phyloP scores from a whole-genome alignment of 2,888 invertebrate species.

The Tetramorium bicarinatum region DNA sequence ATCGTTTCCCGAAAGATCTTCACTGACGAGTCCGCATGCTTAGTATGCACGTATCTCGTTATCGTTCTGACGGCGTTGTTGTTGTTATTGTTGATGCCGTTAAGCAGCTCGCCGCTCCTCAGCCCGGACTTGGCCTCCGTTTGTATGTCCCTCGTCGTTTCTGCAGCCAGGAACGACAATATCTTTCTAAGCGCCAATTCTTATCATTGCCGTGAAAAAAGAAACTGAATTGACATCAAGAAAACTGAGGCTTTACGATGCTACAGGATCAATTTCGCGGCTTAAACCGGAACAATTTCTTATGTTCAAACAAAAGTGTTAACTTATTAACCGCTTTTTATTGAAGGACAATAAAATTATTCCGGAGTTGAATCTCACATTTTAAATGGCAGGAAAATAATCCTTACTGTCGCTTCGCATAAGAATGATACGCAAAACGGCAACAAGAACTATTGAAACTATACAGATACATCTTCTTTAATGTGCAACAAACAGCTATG shows the following conservation, averaged over 20 bases:
- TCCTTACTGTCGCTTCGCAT: background rate
- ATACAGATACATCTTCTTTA: background rate
- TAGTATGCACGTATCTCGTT: constrained; percentile 86
- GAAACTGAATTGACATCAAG: constrained; percentile 10
- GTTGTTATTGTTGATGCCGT: constrained; percentile 75
- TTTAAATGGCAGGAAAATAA: background rate
- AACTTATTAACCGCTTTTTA: background rate
- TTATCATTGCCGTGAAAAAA: constrained; percentile 27
- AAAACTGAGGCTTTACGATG: constrained; percentile 4
- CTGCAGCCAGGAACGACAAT: constrained; percentile 68
- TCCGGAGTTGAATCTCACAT: background rate
- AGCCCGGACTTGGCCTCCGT: constrained; percentile 64
- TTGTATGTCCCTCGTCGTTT: constrained; percentile 62
- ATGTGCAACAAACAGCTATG: constrained; percentile 13
- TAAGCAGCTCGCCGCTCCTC: constrained; percentile 66
- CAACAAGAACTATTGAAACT: background rate
- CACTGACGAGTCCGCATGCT: constrained; percentile 85
- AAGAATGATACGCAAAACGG: background rate
- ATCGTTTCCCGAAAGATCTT: constrained; percentile 86
- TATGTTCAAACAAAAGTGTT: background rate
- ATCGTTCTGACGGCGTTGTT: constrained; percentile 83
- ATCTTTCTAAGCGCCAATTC: constrained; percentile 39
- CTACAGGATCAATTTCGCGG: background rate
- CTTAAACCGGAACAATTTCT: constrained; percentile 8
- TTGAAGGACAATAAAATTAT: background rate